These are phyloP conservation scores for Heliocidaris tuberculata DNA, from an alignment of 35 echinoderm and acorn worm genomes.

Conservation along the genomic window DNA sequence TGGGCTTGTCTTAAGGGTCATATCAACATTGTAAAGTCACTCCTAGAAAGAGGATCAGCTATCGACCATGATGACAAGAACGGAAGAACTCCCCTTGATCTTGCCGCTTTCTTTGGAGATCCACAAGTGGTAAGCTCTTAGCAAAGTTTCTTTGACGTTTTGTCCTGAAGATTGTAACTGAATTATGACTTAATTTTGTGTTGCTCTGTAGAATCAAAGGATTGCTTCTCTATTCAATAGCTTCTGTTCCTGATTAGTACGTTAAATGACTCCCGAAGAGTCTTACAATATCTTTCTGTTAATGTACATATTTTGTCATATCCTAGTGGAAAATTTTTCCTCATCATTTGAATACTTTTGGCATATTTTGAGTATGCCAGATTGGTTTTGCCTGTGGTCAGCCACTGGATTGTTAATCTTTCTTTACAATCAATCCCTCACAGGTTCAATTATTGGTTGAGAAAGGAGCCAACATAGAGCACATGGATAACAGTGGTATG, in stretches of 20 bases:
- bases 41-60: constrained; percentile 78
- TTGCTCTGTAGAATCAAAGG: too few relatives aligned
- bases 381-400: too few relatives aligned
- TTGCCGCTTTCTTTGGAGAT: constrained; percentile 98
- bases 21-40: constrained; percentile 91
- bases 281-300: too few relatives aligned
- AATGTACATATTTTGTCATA: too few relatives aligned
- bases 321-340: too few relatives aligned
- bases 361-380: too few relatives aligned
- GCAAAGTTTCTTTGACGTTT: neutral
- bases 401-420: neutral
- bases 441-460: constrained; percentile 91
- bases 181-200: neutral
- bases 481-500: constrained; percentile 96
- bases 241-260: too few relatives aligned
- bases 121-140: constrained; percentile 94
- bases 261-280: too few relatives aligned
- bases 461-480: constrained; percentile 87
- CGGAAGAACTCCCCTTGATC: constrained; percentile 84
- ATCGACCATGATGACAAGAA: constrained; percentile 91
- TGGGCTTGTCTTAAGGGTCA: constrained; percentile 97
- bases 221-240: too few relatives aligned
- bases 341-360: too few relatives aligned
- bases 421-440: neutral
- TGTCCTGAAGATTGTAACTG: neutral